Base-by-base conservation (phyloP, 2,113 vertebrate genomes). In the Aptenodytes forsteri region DNA sequence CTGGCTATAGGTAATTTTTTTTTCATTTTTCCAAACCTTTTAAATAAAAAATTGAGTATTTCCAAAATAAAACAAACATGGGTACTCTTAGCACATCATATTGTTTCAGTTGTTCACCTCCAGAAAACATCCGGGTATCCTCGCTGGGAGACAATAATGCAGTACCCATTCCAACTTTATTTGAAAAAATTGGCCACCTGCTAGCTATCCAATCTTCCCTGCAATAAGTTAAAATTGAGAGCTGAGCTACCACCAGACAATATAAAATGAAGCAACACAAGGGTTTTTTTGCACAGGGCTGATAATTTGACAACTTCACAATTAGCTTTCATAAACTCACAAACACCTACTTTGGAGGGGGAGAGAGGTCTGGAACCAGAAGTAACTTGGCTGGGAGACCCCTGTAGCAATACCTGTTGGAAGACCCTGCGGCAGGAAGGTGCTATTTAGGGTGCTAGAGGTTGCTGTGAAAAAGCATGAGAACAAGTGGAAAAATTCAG, bases 111-210 rank as follows among this genome's bases (percentile, higher is more conserved):
- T 38, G n/a, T 30, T 67, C 34, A 16, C 32, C 42, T 36, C 38
- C 67, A 69, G 61, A 47, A 61, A 56, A 44, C 1, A 0, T 18
- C 20, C 10, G 22, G 13, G 61, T n/a, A 40, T 10, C 44, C 55
- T 84, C 7, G 0, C 25, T 19, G 38, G 44, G 38, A 46, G 36
- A 19, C 1, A 6, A 50, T 2, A 30, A 54, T 3, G 15, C 13
- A 13, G 46, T 4, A 17, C 14, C 16, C 1, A 2, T 15, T 46
- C 44, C 50, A 64, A 6, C 20, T 6, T 17, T 3, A 18, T 12
- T 10, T 23, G 36, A 21, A 70, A 38, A 18, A 47, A 36, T 4
- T 13, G 5, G 16, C 47, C 7, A 3, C 65, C 25, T 2, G 2
- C 34, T 18, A 18, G 13, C 27, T 29, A 13, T 3, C 26, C 22